These are phyloP conservation scores for Pachypanchax playfairii DNA, from an alignment of 2,113 vertebrate species.

Conservation along the genomic window DNA sequence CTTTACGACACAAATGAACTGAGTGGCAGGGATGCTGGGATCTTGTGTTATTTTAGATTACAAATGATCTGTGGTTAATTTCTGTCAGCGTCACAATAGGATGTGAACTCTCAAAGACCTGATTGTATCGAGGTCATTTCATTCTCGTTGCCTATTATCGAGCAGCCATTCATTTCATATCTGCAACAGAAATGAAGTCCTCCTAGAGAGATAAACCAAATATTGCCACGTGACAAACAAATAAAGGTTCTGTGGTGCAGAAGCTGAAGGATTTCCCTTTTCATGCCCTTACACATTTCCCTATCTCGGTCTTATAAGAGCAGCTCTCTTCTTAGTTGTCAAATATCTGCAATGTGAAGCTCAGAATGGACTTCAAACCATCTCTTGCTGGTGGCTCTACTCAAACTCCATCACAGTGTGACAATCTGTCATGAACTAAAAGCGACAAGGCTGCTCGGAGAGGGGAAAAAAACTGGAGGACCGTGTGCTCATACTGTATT, in stretches of 20 bases:
- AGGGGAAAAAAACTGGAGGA: conserved; percentile 26
- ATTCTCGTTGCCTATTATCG: conserved; percentile 17
- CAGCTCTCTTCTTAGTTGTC: conserved; percentile 37
- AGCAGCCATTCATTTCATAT: conserved; percentile 21
- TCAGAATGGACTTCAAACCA: conserved; percentile 49
- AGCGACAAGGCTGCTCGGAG: conserved; percentile 40
- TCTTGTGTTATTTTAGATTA: conserved; percentile 57
- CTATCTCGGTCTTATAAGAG: conserved; percentile 7
- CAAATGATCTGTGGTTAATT: conserved; percentile 42
- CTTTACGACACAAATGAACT: conserved; percentile 44
- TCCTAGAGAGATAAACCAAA: neutral
- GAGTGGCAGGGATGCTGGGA: conserved; percentile 34
- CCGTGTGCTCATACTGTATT: conserved; percentile 48
- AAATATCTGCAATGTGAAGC: conserved; percentile 40
- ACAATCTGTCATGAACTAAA: conserved; percentile 68
- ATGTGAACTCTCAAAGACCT: conserved; percentile 36
- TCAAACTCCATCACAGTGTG: conserved; percentile 64
- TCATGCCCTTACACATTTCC: neutral
- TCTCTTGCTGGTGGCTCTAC: conserved; percentile 56
- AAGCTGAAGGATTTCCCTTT: neutral
- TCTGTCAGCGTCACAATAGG: conserved; percentile 49
- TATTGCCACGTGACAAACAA: neutral
- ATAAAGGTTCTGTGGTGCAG: neutral
- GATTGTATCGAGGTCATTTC: conserved; percentile 53
- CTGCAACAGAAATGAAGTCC: conserved; percentile 1